Percentiles rank a stretch among this genome's conserved stretches.
Conservation (phyloP, 2,888 invertebrate genomes). For the Pterostichus madidus region DNA sequence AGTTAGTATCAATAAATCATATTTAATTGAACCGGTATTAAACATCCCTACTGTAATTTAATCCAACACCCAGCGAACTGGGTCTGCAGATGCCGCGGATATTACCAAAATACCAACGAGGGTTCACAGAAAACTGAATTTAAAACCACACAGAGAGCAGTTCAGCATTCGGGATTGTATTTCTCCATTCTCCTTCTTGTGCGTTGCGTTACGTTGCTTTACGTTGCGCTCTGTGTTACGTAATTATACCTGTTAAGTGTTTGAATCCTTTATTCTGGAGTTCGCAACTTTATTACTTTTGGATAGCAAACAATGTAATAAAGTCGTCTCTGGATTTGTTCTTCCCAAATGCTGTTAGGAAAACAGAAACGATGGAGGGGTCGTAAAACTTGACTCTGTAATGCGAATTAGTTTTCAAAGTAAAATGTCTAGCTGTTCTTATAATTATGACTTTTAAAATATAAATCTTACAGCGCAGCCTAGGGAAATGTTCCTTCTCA, state of each 20-base stretch:
- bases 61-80: constrained; percentile 14
- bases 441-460: too few relatives aligned
- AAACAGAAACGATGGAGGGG: not conserved
- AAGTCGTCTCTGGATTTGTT: constrained; percentile 55
- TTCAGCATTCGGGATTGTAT: constrained; percentile 6
- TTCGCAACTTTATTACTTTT: constrained; percentile 50
- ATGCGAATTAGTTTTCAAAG: constrained; percentile 31
- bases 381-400: constrained; percentile 18
- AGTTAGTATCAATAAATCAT: constrained; percentile 58
- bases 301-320: constrained; percentile 60
- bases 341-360: not conserved
- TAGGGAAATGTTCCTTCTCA: too few relatives aligned
- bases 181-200: constrained; percentile 5
- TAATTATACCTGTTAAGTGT: constrained; percentile 57
- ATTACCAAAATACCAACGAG: constrained; percentile 52
- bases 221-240: constrained; percentile 7
- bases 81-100: constrained; percentile 50
- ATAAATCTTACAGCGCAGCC: too few relatives aligned
- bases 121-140: constrained; percentile 47
- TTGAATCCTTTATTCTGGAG: constrained; percentile 46
- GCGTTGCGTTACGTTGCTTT: not conserved
- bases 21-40: constrained; percentile 57
- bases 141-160: constrained; percentile 13
- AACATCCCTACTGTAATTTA: constrained; percentile 52
- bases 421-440: too few relatives aligned